Conservation (phyloP, 2,113 vertebrate genomes). For the Illadopsis cleaveri region DNA sequence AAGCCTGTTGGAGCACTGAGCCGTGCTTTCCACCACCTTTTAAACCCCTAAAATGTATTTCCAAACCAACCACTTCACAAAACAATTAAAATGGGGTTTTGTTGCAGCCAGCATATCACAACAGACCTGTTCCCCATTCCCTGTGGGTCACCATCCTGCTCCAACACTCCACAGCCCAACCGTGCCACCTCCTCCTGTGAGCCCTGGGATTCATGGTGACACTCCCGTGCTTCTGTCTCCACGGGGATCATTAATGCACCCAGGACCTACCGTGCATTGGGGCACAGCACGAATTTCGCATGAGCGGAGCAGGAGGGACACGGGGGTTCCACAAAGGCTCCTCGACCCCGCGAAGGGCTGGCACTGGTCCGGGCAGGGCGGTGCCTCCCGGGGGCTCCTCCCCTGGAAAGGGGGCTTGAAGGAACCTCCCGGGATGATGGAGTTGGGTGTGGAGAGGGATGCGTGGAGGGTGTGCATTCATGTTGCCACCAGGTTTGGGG, state of each 20-base stretch:
- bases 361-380: neutral
- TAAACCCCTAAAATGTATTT: neutral
- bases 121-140: neutral
- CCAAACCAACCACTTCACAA: neutral
- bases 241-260: accelerated
- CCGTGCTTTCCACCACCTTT: neutral
- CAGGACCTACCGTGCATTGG: accelerated
- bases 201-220: neutral
- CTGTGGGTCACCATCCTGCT: neutral
- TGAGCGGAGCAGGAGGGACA: neutral
- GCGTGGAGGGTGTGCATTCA: accelerated
- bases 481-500: neutral
- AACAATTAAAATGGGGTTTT: accelerated
- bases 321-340: neutral
- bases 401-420: neutral
- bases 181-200: accelerated
- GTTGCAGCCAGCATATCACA: accelerated
- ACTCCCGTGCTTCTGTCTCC: neutral
- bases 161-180: neutral
- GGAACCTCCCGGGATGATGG: neutral
- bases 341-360: neutral
- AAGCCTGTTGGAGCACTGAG: neutral
- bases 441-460: neutral
- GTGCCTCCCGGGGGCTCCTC: neutral
- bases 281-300: neutral